These are phyloP conservation scores for Lota lota DNA, from an alignment of 2,113 vertebrate genomes.

Conservation along the genomic window DNA sequence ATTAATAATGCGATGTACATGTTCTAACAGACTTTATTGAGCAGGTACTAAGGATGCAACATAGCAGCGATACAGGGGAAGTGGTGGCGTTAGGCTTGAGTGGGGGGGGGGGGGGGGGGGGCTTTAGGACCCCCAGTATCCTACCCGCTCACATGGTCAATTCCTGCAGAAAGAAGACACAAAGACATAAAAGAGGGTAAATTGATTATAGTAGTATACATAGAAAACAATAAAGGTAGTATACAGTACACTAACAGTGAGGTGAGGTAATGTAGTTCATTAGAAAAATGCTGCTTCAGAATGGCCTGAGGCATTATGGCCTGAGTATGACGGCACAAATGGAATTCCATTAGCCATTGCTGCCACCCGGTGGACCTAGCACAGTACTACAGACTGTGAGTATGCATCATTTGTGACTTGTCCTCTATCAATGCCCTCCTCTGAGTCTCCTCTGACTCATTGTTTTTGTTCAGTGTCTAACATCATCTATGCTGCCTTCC, in stretches of 20 bases:
- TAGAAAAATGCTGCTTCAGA: conserved; percentile 14
- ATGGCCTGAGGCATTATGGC: too few species aligned
- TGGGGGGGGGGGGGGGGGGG: conserved; percentile 52
- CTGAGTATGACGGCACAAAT: neutral
- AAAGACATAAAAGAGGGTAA: conserved; percentile 9
- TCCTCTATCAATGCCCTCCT: conserved; percentile 10
- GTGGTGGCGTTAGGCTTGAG: conserved; percentile 60
- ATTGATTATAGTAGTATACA: neutral
- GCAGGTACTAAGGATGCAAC: conserved; percentile 72
- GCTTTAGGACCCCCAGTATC: conserved; percentile 15
- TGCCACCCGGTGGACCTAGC: conserved; percentile 45
- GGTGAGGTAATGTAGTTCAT: neutral
- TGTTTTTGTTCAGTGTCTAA: conserved; percentile 44
- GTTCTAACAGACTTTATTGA: conserved; percentile 68
- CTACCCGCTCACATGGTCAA: conserved; percentile 76
- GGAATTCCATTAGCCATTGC: conserved; percentile 5
- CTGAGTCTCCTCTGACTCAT: conserved; percentile 44
- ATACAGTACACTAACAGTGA: neutral
- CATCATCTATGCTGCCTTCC: conserved; percentile 16
- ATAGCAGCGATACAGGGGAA: conserved; percentile 76
- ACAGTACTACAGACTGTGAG: conserved; percentile 15
- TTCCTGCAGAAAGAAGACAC: conserved; percentile 56
- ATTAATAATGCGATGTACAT: too few species aligned
- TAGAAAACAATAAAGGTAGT: neutral
- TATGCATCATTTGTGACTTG: conserved; percentile 34